Percentiles rank a stretch among this genome's conserved stretches.
phyloP scores from a whole-genome alignment of 2,797 vertebrate genomes.

The Centropyge bicolor region DNA sequence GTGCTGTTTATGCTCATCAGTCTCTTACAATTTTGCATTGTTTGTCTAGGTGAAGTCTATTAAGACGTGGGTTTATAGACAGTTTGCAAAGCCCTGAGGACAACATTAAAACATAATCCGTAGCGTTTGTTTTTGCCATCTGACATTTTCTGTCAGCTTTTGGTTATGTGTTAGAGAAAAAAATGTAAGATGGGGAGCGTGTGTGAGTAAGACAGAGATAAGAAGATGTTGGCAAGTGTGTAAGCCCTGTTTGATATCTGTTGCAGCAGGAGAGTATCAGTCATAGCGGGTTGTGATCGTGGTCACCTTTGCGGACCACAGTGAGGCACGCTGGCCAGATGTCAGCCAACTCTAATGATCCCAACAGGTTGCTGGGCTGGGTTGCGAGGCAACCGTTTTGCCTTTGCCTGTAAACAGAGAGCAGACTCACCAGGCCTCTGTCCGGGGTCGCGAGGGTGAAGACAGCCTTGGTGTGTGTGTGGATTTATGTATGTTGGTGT shows the following conservation, averaged over 20 bases:
- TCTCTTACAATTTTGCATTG: conserved; percentile 4
- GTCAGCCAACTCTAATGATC: conserved; percentile 83
- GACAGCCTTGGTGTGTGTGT: conserved; percentile 64
- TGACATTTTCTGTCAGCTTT: conserved; percentile 34
- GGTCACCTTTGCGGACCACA: conserved; percentile 73
- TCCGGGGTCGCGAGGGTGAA: conserved; percentile 77
- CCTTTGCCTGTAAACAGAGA: conserved; percentile 82
- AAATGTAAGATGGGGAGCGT: conserved; percentile 5
- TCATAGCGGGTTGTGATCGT: conserved; percentile 67
- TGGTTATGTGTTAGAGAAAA: conserved; percentile 3
- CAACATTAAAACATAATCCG: conserved; percentile 20
- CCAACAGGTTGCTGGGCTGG: conserved; percentile 78
- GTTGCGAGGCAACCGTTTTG: conserved; percentile 85
- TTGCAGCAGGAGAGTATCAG: conserved; percentile 63
- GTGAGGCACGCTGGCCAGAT: conserved; percentile 79
- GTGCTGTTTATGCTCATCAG: background rate
- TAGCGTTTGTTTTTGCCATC: conserved; percentile 28
- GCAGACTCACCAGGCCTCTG: conserved; percentile 74
- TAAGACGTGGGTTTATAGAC: conserved; percentile 7
- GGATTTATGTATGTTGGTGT: conserved; percentile 58
- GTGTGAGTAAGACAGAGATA: conserved; percentile 23
- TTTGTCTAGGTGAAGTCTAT: conserved; percentile 19
- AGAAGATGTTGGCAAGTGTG: conserved; percentile 35
- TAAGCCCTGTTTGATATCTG: conserved; percentile 62
- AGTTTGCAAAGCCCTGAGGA: conserved; percentile 5